phyloP scores from a whole-genome alignment of 92 coral and sea anemone genomes.

The Anthopleura xanthogrammica region DNA sequence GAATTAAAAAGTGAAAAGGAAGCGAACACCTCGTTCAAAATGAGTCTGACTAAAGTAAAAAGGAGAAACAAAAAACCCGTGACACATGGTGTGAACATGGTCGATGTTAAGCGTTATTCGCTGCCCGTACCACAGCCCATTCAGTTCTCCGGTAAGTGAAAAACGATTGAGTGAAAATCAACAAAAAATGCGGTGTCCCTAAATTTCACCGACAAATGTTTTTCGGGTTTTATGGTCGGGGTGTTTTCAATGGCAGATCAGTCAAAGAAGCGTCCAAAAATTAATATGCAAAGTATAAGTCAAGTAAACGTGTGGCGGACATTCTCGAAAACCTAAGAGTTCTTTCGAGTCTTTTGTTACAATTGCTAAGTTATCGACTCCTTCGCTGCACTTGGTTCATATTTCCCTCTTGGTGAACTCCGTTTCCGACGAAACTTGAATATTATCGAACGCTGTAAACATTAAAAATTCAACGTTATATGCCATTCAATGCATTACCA shows the following conservation, averaged over 20 bases:
- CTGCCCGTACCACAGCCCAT: slow-evolving; percentile 40
- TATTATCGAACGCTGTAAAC: not conserved
- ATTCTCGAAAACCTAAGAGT: not conserved
- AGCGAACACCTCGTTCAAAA: not conserved
- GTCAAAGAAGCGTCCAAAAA: slow-evolving; percentile 2
- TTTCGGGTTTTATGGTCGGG: not conserved
- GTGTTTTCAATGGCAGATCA: slow-evolving; percentile 11
- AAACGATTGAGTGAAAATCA: not conserved
- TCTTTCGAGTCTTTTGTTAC: not conserved
- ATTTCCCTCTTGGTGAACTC: too few relatives aligned
- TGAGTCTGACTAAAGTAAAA: slow-evolving; percentile 32
- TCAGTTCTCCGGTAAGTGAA: slow-evolving; percentile 28
- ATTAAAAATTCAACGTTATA: not conserved
- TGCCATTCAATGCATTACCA: not conserved
- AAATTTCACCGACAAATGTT: not conserved
- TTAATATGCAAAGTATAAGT: not conserved
- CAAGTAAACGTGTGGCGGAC: not conserved
- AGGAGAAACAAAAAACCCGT: slow-evolving; percentile 30
- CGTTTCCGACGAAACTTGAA: not conserved
- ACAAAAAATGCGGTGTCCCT: not conserved
- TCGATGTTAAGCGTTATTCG: slow-evolving; percentile 41
- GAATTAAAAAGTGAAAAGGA: not conserved
- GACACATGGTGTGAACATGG: slow-evolving; percentile 47
- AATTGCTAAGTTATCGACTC: not conserved
- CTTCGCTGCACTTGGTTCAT: not conserved